A percentile compares a stretch with the other conserved stretches of the same genome.
Conservation (phyloP, 1,140 invertebrate species). For the Drosophila sp. region DNA sequence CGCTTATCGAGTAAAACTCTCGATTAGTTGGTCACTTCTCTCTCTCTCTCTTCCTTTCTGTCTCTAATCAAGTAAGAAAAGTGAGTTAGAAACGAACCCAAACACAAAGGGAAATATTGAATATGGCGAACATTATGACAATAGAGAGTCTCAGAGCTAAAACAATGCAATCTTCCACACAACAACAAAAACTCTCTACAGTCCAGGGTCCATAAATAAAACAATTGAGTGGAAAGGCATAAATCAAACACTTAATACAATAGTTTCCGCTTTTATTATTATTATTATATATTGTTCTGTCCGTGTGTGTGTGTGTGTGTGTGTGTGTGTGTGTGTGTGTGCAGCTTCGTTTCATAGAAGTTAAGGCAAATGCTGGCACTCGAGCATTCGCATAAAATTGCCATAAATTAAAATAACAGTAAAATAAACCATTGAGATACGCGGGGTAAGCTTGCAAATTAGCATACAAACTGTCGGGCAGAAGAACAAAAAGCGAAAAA, state of each 20-base stretch:
- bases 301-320: not conserved
- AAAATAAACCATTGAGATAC: conserved; percentile 62
- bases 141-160: conserved; percentile 8
- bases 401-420: conserved; percentile 81
- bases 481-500: conserved; percentile 33
- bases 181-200: not conserved
- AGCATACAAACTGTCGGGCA: conserved; percentile 80
- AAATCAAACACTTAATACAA: conserved; percentile 82
- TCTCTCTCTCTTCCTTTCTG: too few relatives aligned
- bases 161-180: not conserved
- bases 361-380: conserved; percentile 49
- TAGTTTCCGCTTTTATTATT: conserved; percentile 82
- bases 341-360: conserved; percentile 50
- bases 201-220: conserved; percentile 62
- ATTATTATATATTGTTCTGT: conserved; percentile 28
- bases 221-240: conserved; percentile 76
- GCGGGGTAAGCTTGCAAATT: conserved; percentile 64
- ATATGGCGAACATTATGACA: not conserved
- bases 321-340: conserved; percentile 1
- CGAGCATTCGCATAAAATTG: conserved; percentile 73
- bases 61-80: too few relatives aligned
- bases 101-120: conserved; percentile 10
- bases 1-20: too few relatives aligned
- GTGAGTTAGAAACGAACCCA: not conserved
- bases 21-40: too few relatives aligned